Evolutionary conservation across 2,888 invertebrate genomes (phyloP).

Genomic region (Strigamia maritima): DNA sequence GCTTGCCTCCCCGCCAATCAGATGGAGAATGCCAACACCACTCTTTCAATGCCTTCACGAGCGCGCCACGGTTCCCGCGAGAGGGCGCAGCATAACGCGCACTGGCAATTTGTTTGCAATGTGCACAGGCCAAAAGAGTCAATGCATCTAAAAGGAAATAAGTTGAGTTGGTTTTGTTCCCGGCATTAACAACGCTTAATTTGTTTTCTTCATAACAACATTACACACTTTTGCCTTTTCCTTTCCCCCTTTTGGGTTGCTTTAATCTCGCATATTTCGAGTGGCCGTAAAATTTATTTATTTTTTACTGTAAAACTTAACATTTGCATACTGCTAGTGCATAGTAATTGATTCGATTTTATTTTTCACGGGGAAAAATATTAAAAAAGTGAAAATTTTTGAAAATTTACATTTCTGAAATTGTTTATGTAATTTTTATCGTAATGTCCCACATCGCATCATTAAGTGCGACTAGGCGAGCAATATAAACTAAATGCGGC

Average conservation of each 20-base stretch:
- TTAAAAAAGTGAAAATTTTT: background rate
- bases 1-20: slow-evolving; percentile 35
- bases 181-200: slow-evolving; percentile 1
- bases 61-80: background rate
- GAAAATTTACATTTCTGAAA: too few species aligned
- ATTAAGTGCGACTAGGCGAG: too few species aligned
- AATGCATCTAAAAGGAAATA: slow-evolving; percentile 3
- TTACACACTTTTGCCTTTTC: background rate
- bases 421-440: too few species aligned
- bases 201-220: background rate
- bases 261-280: background rate
- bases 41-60: slow-evolving; percentile 3
- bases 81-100: slow-evolving; percentile 29
- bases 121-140: slow-evolving; percentile 19
- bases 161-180: background rate
- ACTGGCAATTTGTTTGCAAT: background rate
- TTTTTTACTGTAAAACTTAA: background rate
- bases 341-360: background rate
- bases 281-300: background rate
- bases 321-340: too few species aligned
- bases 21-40: slow-evolving; percentile 31
- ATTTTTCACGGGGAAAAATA: background rate
- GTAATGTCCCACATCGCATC: too few species aligned
- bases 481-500: too few species aligned
- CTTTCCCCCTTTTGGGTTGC: background rate